phyloP scores from a whole-genome alignment of 1,140 invertebrate genomes.

The Orius laevigatus region DNA sequence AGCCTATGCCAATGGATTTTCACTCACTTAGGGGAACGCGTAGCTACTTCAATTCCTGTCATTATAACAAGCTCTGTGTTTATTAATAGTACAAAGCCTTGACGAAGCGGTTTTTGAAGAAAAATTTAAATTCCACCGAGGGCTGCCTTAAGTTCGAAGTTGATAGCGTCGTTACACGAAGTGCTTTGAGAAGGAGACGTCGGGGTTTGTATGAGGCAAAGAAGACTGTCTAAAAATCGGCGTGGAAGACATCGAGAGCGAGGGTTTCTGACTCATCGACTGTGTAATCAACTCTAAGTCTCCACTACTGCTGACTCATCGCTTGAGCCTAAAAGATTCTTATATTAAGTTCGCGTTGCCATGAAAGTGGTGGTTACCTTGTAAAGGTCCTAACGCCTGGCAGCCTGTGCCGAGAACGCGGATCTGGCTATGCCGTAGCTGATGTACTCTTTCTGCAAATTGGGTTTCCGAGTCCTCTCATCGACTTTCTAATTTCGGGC shows the following conservation, averaged over 20 bases:
- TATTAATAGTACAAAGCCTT: too few relatives aligned
- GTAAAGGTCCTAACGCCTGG: constrained; percentile 30
- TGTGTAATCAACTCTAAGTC: constrained; percentile 21
- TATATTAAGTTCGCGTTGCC: background rate
- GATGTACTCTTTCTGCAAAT: constrained; percentile 28
- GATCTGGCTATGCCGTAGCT: constrained; percentile 26
- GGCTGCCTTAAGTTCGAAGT: background rate
- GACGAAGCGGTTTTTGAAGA: too few relatives aligned
- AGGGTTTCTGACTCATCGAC: constrained; percentile 23
- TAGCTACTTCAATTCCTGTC: too few relatives aligned
- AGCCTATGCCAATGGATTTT: too few relatives aligned
- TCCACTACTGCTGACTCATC: constrained; percentile 27
- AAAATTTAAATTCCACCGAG: too few relatives aligned
- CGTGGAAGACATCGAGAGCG: constrained; percentile 31
- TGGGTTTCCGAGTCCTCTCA: too few relatives aligned
- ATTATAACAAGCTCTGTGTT: too few relatives aligned
- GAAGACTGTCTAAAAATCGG: constrained; percentile 31
- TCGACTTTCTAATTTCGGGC: too few relatives aligned
- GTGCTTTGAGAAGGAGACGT: constrained; percentile 15
- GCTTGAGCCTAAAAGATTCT: constrained; percentile 24
- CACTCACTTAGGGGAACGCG: too few relatives aligned
- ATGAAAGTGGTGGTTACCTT: constrained; percentile 23
- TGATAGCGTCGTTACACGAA: background rate
- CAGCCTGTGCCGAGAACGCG: constrained; percentile 29
- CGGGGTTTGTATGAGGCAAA: constrained; percentile 20